Evolutionary conservation across 2,888 invertebrate genomes (phyloP).

Genomic region (Diaperis boleti): DNA sequence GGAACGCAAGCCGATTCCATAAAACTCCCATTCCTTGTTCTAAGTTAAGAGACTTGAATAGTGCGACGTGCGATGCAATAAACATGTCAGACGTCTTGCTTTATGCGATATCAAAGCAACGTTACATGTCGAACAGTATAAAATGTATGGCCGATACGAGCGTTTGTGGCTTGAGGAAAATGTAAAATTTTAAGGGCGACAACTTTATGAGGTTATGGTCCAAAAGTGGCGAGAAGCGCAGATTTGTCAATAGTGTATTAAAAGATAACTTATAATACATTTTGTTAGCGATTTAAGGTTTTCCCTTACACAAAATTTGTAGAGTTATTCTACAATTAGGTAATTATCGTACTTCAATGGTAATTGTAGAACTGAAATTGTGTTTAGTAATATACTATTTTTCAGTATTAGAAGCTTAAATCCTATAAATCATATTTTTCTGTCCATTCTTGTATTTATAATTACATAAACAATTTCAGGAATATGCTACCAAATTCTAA

Average conservation of each 20-base stretch:
- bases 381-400: too few species aligned
- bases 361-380: too few species aligned
- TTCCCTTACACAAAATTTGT: neutral
- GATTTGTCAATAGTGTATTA: neutral
- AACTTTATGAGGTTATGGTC: conserved; percentile 13
- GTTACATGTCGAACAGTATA: conserved; percentile 44
- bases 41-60: conserved; percentile 35
- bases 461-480: too few species aligned
- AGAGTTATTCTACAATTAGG: too few species aligned
- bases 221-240: neutral
- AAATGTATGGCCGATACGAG: conserved; percentile 41
- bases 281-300: too few species aligned
- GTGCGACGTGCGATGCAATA: conserved; percentile 46
- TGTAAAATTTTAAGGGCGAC: conserved; percentile 27
- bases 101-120: conserved; percentile 45
- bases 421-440: too few species aligned
- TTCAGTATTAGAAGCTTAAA: too few species aligned
- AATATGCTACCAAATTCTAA: too few species aligned
- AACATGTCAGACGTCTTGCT: conserved; percentile 51
- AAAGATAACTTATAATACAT: neutral
- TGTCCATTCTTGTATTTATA: too few species aligned
- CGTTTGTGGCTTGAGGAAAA: conserved; percentile 27
- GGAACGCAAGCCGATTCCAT: conserved; percentile 36
- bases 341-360: too few species aligned
- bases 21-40: conserved; percentile 27